These are phyloP conservation scores for Semnornis frantzii DNA, from an alignment of 2,113 vertebrate genomes.

Conservation along the genomic window DNA sequence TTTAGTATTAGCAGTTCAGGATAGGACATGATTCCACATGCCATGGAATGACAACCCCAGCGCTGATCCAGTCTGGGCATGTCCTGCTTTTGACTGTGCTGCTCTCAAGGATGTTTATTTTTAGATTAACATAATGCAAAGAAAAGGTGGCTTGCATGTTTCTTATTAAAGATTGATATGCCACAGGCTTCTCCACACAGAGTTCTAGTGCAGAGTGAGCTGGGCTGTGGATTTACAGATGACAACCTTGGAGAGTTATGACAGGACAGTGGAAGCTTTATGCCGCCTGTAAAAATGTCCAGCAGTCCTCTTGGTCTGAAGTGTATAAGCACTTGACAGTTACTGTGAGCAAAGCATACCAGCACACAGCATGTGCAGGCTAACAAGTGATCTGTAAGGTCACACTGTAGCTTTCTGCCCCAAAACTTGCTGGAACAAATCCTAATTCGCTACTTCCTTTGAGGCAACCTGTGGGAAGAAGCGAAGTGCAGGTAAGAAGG, in stretches of 20 bases:
- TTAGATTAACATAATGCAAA: neutral
- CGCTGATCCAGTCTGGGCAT: rapidly evolving
- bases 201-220: neutral
- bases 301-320: neutral
- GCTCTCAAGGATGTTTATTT: neutral
- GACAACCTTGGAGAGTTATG: neutral
- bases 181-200: neutral
- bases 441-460: neutral
- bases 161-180: neutral
- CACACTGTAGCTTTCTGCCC: neutral
- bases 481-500: neutral
- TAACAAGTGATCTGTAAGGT: neutral
- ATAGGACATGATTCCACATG: neutral
- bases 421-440: neutral
- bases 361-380: neutral
- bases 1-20: neutral
- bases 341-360: neutral
- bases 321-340: neutral
- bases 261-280: neutral
- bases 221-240: neutral
- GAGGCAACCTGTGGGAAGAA: neutral
- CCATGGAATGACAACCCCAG: neutral
- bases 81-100: neutral
- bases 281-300: rapidly evolving
- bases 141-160: neutral